These are phyloP conservation scores for Drosophila sechellia DNA, from an alignment of 1,140 invertebrate genomes.

Conservation along the genomic window DNA sequence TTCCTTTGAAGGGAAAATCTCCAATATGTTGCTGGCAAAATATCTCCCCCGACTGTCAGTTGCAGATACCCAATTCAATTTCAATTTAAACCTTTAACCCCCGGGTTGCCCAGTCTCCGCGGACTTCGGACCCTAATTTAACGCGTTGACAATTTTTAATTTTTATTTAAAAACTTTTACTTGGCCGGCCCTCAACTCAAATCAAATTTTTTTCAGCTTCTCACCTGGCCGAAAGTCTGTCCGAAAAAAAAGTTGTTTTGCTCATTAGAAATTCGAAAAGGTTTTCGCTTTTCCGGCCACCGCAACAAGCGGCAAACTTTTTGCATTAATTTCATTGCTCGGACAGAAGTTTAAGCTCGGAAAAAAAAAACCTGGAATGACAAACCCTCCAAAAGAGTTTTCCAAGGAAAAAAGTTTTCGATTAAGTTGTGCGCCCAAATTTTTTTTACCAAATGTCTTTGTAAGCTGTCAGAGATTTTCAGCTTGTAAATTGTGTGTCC, in stretches of 20 bases:
- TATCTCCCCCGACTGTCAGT: constrained; percentile 7
- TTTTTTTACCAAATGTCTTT: constrained; percentile 52
- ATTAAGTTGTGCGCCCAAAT: constrained; percentile 69
- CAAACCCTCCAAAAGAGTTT: constrained; percentile 48
- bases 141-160: constrained; percentile 82
- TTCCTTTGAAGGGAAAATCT: constrained; percentile 25
- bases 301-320: constrained; percentile 70
- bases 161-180: constrained; percentile 80
- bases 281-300: constrained; percentile 28
- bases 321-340: constrained; percentile 81
- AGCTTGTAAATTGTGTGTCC: constrained; percentile 53
- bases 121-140: constrained; percentile 68
- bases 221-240: constrained; percentile 33
- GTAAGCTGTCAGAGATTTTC: constrained; percentile 64
- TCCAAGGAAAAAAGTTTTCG: constrained; percentile 66
- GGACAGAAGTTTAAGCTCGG: constrained; percentile 41
- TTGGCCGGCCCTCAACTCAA: constrained; percentile 60
- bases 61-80: constrained; percentile 58
- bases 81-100: constrained; percentile 50
- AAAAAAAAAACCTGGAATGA: constrained; percentile 62
- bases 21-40: constrained; percentile 6
- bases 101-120: constrained; percentile 8
- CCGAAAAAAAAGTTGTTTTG: constrained; percentile 45
- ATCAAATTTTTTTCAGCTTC: constrained; percentile 65
- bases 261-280: constrained; percentile 77